A percentile compares a stretch with the other conserved stretches of the same genome.
phyloP scores from a whole-genome alignment of 1,140 invertebrate genomes.

The Mercenaria mercenaria region DNA sequence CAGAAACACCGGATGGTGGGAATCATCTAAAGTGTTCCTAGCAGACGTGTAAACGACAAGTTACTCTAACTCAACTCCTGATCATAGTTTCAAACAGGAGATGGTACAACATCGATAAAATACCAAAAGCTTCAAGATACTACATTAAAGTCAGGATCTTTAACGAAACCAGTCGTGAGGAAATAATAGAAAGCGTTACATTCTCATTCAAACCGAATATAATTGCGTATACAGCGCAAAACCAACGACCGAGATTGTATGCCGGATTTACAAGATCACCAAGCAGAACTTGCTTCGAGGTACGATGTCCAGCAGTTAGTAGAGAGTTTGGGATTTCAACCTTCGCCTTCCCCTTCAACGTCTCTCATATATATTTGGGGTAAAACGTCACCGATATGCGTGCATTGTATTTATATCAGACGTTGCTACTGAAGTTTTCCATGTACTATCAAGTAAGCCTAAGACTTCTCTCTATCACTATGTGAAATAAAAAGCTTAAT shows the following conservation, averaged over 20 bases:
- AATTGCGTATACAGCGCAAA: constrained; percentile 30
- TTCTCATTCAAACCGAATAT: constrained; percentile 34
- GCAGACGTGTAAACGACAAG: not conserved
- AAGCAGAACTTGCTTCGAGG: constrained; percentile 26
- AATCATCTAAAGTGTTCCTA: not conserved
- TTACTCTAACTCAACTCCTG: constrained; percentile 1
- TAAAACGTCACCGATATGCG: no score
- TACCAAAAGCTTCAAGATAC: constrained; percentile 1
- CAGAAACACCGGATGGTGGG: constrained; percentile 7
- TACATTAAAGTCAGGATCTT: constrained; percentile 55
- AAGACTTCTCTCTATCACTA: no score
- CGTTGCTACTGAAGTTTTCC: no score
- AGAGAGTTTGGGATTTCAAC: no score
- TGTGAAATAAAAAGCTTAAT: no score
- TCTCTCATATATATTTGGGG: no score
- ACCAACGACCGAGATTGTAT: constrained; percentile 31
- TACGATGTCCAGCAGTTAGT: not conserved
- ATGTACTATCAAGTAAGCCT: no score
- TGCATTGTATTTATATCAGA: no score
- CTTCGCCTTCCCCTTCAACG: no score
- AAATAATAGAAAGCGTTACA: not conserved
- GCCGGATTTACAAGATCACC: not conserved
- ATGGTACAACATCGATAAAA: constrained; percentile 49
- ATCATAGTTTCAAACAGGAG: not conserved
- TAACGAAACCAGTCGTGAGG: not conserved